Evolutionary conservation across 2,797 vertebrate genomes (phyloP).

Genomic region (Spinibarbus caldwelli): DNA sequence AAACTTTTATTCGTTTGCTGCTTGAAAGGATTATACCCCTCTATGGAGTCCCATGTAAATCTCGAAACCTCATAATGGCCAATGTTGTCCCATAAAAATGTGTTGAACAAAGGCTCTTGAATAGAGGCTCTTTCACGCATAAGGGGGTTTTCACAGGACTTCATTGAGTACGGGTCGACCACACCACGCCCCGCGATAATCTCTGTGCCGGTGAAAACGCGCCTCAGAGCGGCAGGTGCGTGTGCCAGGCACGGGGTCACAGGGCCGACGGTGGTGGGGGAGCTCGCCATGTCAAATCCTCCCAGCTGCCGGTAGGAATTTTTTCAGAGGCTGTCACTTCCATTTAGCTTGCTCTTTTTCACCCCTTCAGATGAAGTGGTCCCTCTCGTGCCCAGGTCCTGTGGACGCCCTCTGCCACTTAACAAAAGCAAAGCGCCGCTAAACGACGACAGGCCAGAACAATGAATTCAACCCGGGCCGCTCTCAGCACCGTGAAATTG

Average conservation of each 20-base stretch:
- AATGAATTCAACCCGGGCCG: conserved; percentile 65
- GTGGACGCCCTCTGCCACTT: conserved; percentile 58
- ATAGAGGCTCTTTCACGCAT: conserved; percentile 82
- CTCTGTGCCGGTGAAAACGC: conserved; percentile 69
- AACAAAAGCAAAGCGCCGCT: conserved; percentile 65
- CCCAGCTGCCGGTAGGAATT: conserved; percentile 80
- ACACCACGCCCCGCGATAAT: conserved; percentile 79
- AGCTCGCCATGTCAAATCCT: conserved; percentile 67
- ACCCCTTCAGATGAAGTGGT: conserved; percentile 66
- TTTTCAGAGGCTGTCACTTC: conserved; percentile 79
- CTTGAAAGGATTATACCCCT: conserved; percentile 80
- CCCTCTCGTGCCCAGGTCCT: conserved; percentile 65
- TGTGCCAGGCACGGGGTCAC: conserved; percentile 75
- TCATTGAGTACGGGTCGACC: conserved; percentile 73
- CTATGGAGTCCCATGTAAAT: conserved; percentile 83
- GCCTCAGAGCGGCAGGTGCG: conserved; percentile 81
- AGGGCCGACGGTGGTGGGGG: conserved; percentile 60
- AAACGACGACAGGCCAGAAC: conserved; percentile 77
- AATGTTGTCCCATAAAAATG: conserved; percentile 82
- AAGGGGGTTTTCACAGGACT: conserved; percentile 86
- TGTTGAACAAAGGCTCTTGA: conserved; percentile 76
- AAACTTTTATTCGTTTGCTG: conserved; percentile 78
- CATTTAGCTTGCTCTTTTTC: conserved; percentile 80
- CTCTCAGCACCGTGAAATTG: conserved; percentile 73
- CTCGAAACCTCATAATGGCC: conserved; percentile 82